Conservation (phyloP, 2,797 vertebrate species). For the Monodelphis domestica region DNA sequence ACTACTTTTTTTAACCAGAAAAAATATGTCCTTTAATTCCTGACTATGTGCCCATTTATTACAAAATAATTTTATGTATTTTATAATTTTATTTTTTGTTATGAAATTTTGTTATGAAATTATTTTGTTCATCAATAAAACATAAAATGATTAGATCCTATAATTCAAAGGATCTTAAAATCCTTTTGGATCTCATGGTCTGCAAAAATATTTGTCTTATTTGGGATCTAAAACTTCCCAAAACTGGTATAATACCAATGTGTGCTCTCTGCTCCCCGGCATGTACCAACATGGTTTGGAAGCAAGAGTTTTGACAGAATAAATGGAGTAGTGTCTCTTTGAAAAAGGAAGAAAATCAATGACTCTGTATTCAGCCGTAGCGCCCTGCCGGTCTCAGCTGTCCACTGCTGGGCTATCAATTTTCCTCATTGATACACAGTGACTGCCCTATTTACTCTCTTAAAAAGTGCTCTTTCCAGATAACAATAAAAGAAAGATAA, state of each 20-base stretch:
- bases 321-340: conserved; percentile 29
- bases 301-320: neutral
- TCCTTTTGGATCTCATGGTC: neutral
- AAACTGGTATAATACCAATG: neutral
- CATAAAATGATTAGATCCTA: neutral
- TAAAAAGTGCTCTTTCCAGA: conserved; percentile 6
- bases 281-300: neutral
- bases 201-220: conserved; percentile 7
- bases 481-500: conserved; percentile 51
- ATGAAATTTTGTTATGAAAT: too few relatives aligned
- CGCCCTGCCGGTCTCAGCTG: conserved; percentile 23
- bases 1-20: neutral
- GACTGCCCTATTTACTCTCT: conserved; percentile 25
- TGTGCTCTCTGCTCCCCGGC: neutral
- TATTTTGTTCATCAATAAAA: neutral
- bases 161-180: neutral
- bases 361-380: conserved; percentile 29
- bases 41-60: neutral
- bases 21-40: neutral
- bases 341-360: conserved; percentile 36
- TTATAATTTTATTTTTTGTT: neutral
- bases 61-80: neutral
- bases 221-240: neutral
- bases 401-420: conserved; percentile 4
- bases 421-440: neutral